These are phyloP conservation scores for Euschistus heros DNA, from an alignment of 1,140 invertebrate genomes.

Conservation along the genomic window DNA sequence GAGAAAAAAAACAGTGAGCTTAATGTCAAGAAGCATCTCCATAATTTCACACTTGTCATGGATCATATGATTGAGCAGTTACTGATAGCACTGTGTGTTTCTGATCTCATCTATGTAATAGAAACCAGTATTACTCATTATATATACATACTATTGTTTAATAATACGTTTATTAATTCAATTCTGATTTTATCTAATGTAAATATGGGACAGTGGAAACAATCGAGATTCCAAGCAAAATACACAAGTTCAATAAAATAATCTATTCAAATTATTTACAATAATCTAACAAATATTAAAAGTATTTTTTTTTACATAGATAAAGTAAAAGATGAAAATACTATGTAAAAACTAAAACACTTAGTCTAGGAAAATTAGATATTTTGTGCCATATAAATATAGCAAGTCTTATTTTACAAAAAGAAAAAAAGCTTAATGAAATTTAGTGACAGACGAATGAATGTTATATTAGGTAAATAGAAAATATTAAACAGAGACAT, in stretches of 20 bases:
- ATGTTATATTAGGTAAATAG: background rate
- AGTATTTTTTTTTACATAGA: conserved; percentile 15
- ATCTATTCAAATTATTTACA: conserved; percentile 24
- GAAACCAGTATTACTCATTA: too few species aligned
- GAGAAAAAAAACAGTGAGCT: too few species aligned
- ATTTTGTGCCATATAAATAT: conserved; percentile 18
- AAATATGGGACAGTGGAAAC: too few species aligned
- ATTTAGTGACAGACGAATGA: background rate
- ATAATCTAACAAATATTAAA: conserved; percentile 21
- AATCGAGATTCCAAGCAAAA: too few species aligned
- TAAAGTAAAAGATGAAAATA: conserved; percentile 21
- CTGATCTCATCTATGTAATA: too few species aligned
- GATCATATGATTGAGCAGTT: too few species aligned
- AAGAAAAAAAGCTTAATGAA: conserved; percentile 8
- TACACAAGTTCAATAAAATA: conserved; percentile 21
- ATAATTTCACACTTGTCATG: too few species aligned
- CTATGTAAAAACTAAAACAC: conserved; percentile 17
- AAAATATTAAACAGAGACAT: background rate
- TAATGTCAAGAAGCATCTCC: too few species aligned
- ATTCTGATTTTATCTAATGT: too few species aligned
- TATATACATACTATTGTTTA: too few species aligned
- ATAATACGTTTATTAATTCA: too few species aligned
- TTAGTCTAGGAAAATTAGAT: conserved; percentile 13
- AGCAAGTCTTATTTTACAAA: conserved; percentile 25
- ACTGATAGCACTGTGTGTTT: too few species aligned